A percentile compares a stretch with the other conserved stretches of the same genome.
Conservation (phyloP, 2,797 vertebrate genomes). For the Mionectes olivaceus region DNA sequence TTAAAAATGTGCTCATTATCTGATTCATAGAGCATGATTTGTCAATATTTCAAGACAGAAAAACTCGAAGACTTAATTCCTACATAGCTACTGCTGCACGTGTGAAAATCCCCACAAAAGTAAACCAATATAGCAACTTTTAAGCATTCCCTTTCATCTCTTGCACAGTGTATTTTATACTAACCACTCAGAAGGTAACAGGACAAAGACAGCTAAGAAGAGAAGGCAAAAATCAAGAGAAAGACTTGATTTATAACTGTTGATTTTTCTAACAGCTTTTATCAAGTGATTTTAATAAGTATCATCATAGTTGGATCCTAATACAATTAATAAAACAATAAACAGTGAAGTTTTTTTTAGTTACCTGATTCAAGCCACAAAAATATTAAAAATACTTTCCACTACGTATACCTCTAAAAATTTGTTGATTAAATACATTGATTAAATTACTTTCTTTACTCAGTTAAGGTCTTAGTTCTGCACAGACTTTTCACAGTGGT, state of each 20-base stretch:
- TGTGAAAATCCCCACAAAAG: not conserved
- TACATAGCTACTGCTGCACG: not conserved
- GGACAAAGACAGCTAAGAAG: not conserved
- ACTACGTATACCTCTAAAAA: not conserved
- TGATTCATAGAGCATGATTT: not conserved
- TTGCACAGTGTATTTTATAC: not conserved
- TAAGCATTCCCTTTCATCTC: not conserved
- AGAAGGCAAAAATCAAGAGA: not conserved
- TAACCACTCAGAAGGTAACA: not conserved
- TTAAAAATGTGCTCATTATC: not conserved
- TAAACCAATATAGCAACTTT: not conserved
- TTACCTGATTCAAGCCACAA: not conserved
- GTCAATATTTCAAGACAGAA: not conserved
- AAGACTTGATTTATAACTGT: not conserved
- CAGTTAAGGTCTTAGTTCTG: not conserved
- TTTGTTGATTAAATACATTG: not conserved
- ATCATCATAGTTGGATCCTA: not conserved
- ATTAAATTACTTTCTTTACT: not conserved
- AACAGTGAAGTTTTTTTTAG: not conserved
- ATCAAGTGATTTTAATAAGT: not conserved
- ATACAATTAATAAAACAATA: not conserved
- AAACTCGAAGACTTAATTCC: not conserved
- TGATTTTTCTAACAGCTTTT: not conserved
- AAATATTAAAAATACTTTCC: not conserved
- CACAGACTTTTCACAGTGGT: constrained; percentile 24